Percentiles rank a stretch among this genome's conserved stretches.
These are phyloP conservation scores for Thyatira batis DNA, from an alignment of 2,888 invertebrate species.

Conservation along the genomic window DNA sequence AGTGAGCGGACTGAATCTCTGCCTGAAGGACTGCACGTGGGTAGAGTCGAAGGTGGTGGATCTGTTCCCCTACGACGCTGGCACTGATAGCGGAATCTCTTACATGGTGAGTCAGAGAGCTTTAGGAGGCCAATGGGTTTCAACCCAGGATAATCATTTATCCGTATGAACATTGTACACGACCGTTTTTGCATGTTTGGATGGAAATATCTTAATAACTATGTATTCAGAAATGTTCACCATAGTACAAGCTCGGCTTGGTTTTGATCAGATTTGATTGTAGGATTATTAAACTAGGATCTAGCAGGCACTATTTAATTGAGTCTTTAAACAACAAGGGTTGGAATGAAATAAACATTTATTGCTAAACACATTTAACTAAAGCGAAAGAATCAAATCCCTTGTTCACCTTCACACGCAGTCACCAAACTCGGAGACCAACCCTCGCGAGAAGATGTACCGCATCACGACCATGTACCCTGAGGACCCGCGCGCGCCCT, in stretches of 20 bases:
- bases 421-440: slow-evolving; percentile 90
- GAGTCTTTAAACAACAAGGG: too few species aligned
- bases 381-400: too few species aligned
- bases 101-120: slow-evolving; percentile 87
- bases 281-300: neutral
- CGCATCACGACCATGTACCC: slow-evolving; percentile 95
- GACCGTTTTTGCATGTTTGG: too few species aligned
- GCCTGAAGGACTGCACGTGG: slow-evolving; percentile 95
- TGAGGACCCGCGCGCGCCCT: slow-evolving; percentile 95
- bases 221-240: too few species aligned
- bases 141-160: too few species aligned
- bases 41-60: slow-evolving; percentile 90
- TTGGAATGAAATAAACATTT: too few species aligned
- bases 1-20: slow-evolving; percentile 93
- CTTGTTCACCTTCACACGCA: slow-evolving; percentile 55
- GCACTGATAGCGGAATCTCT: slow-evolving; percentile 95
- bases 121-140: neutral
- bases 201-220: too few species aligned
- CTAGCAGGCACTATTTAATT: too few species aligned
- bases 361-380: too few species aligned
- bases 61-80: slow-evolving; percentile 97
- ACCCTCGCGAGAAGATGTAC: slow-evolving; percentile 92
- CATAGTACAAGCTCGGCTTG: too few species aligned
- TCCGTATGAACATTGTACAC: too few species aligned
- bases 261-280: too few species aligned